phyloP scores from a whole-genome alignment of 2,888 invertebrate genomes.

The Amitus sp. region DNA sequence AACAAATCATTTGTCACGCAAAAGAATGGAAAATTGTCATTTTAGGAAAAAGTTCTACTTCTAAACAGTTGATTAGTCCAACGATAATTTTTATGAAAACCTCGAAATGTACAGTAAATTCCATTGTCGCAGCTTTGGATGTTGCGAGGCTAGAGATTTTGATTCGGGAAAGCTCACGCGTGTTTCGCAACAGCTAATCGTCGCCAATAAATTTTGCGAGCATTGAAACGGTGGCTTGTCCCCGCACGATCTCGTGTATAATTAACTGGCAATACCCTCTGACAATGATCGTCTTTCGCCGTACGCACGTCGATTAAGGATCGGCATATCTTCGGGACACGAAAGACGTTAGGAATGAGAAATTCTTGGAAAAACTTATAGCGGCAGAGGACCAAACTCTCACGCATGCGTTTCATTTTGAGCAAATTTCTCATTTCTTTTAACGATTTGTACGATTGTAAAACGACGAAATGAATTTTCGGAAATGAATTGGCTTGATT shows the following conservation, averaged over 20 bases:
- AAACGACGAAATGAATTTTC: conserved; percentile 1
- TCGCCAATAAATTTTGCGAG: conserved; percentile 33
- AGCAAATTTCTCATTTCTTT: too few species aligned
- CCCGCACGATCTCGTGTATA: conserved; percentile 35
- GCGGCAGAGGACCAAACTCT: conserved; percentile 23
- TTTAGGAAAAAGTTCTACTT: too few species aligned
- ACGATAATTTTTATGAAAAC: too few species aligned
- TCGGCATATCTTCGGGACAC: conserved; percentile 41
- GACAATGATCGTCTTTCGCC: conserved; percentile 47
- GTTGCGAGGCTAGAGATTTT: conserved; percentile 1
- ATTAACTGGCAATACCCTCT: conserved; percentile 38
- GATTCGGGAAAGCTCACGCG: conserved; percentile 19
- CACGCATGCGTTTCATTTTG: too few species aligned
- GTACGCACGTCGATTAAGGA: conserved; percentile 46
- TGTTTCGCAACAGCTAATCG: conserved; percentile 24
- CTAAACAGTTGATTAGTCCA: too few species aligned
- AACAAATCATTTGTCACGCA: too few species aligned
- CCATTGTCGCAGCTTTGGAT: too few species aligned
- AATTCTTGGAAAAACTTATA: conserved; percentile 42
- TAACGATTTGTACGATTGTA: too few species aligned
- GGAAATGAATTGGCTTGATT: not conserved
- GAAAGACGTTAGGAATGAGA: conserved; percentile 35
- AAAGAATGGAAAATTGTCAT: too few species aligned
- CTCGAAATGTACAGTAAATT: too few species aligned
- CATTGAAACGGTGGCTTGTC: conserved; percentile 32